Percentiles rank a stretch among this genome's conserved stretches.
These are phyloP conservation scores for Chelonoidis abingdonii DNA, from an alignment of 2,113 vertebrate species.

Conservation along the genomic window DNA sequence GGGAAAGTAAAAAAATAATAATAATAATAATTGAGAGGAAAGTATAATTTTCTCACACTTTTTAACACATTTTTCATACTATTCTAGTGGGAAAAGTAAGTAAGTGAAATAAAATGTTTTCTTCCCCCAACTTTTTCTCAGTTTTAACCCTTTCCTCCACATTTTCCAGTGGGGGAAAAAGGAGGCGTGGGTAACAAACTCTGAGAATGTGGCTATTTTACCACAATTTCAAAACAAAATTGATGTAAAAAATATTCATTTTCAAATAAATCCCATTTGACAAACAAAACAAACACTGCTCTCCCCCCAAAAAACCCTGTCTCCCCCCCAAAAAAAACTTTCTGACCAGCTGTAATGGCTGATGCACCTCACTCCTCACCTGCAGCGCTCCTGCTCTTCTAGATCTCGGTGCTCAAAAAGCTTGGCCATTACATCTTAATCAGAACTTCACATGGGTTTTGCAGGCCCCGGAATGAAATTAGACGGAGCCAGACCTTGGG, in stretches of 20 bases:
- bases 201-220: background rate
- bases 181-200: background rate
- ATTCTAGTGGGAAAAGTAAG: background rate
- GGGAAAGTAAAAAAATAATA: fast-evolving
- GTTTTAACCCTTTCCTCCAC: background rate
- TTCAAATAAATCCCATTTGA: background rate
- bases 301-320: background rate
- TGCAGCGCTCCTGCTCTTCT: background rate
- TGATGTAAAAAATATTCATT: background rate
- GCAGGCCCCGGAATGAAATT: too few species aligned
- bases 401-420: background rate
- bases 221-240: background rate
- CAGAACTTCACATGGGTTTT: background rate
- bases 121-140: background rate
- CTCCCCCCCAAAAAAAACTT: background rate
- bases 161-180: background rate
- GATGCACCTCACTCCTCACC: background rate
- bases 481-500: background rate
- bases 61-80: background rate
- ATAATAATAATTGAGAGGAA: background rate
- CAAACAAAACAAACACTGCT: background rate
- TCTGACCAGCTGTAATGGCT: fast-evolving
- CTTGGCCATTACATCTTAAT: background rate
- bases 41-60: background rate
- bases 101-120: background rate